These are phyloP conservation scores for Tetramorium alpestre DNA, from an alignment of 1,140 invertebrate species.

Conservation along the genomic window DNA sequence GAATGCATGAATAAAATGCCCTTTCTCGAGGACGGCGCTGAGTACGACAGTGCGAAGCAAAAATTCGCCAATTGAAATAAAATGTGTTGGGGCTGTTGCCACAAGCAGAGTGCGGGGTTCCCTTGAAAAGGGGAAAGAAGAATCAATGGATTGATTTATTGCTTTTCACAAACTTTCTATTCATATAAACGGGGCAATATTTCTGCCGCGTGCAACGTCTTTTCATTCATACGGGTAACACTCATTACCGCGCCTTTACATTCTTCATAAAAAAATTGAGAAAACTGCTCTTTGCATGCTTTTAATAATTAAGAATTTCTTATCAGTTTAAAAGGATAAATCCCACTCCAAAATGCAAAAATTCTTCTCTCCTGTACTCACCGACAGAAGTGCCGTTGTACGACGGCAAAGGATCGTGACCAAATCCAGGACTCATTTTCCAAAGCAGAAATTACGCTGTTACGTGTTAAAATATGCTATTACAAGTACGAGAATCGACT, in stretches of 20 bases:
- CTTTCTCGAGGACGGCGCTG: slow-evolving; percentile 91
- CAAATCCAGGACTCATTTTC: slow-evolving; percentile 82
- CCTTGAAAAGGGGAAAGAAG: slow-evolving; percentile 65
- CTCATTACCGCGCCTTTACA: background rate
- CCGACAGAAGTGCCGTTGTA: slow-evolving; percentile 81
- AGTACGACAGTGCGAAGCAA: slow-evolving; percentile 91
- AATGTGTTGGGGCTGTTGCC: slow-evolving; percentile 84
- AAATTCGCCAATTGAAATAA: slow-evolving; percentile 91
- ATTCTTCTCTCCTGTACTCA: slow-evolving; percentile 63
- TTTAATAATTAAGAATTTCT: background rate
- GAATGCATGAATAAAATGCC: slow-evolving; percentile 94
- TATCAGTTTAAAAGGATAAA: background rate
- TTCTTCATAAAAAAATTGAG: slow-evolving; percentile 6
- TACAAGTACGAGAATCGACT: slow-evolving; percentile 23
- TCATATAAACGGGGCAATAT: slow-evolving; percentile 10
- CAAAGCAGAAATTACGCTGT: slow-evolving; percentile 11
- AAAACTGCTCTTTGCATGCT: background rate
- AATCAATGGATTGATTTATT: slow-evolving; percentile 37
- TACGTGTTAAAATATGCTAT: slow-evolving; percentile 14
- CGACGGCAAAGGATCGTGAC: slow-evolving; percentile 81
- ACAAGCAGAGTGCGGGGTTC: slow-evolving; percentile 80
- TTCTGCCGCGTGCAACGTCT: background rate
- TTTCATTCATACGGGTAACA: background rate
- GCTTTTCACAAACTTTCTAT: slow-evolving; percentile 26
- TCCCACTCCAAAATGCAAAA: background rate